Evolutionary conservation across 2,113 vertebrate genomes (phyloP), one percentile per base, ranked within the genome.

Genomic region (Hucho hucho): DNA sequence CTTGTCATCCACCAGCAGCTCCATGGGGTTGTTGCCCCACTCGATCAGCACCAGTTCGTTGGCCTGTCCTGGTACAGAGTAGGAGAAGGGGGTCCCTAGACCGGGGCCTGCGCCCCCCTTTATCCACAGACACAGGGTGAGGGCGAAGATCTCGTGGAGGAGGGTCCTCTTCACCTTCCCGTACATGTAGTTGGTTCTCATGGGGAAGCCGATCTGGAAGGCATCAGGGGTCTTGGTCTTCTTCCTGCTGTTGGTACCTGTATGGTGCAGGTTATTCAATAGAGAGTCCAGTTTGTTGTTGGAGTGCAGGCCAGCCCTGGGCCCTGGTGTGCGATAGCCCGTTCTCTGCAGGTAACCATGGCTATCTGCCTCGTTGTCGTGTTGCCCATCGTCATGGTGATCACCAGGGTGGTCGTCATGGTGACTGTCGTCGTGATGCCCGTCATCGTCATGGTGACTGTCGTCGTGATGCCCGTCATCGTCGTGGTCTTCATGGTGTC

Each of bases 41-140:
- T 94, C 93, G 0, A 94, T 94, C 49, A 94, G 93, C 64, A 94
- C 92, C 81, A 94, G 81, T 43, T 94, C 93, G 0, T 94, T 94
- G n/a, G 93, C 79, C 82, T 94, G 93, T 37, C 93, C 93, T 0
- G 93, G 92, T 1, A 89, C 92, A 0, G 93, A 93, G 87, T 94
- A 94, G 28, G 93, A 94, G 71, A 94, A 92, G 0, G 93, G 92
- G 0, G 93, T 94, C 3, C 93, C 93, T 46, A 94, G 77, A n/a
- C 88, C 84, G 0, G 82, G 85, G 13, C 83, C 84, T 9, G 67
- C 64, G 1, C 89, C 91, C 0, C 84, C 82, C 74, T 92, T 93
- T 58, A 94, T 87, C 92, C 93, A 92, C n/a, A 94, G 78, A 69
- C 93, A 94, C 81, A 94, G 66, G 1, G 93, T 94, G 73, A 94